A percentile compares a stretch with the other conserved stretches of the same genome.
Evolutionary conservation across 2,113 vertebrate species (phyloP).

Genomic region (Protobothrops mucrosquamatus): DNA sequence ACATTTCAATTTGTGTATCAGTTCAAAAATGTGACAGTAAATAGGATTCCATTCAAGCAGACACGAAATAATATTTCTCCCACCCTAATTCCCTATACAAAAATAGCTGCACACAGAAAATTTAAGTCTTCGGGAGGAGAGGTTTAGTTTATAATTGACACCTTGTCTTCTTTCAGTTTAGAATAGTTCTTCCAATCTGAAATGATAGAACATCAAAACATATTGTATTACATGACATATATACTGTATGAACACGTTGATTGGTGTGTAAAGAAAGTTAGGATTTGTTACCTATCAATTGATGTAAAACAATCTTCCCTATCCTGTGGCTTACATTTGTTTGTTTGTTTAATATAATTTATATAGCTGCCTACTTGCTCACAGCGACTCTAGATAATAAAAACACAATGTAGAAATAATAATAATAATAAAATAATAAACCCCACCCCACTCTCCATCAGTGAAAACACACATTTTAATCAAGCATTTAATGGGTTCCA

Average conservation of each 20-base stretch:
- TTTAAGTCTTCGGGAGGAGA: background rate
- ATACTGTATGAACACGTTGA: background rate
- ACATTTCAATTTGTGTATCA: background rate
- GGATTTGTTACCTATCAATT: background rate
- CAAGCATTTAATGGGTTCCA: too few species aligned
- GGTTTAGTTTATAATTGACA: background rate
- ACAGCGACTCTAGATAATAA: background rate
- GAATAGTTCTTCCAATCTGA: background rate
- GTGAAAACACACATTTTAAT: too few species aligned
- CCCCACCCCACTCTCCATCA: too few species aligned
- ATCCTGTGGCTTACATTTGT: background rate
- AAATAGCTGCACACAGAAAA: background rate
- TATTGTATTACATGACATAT: background rate
- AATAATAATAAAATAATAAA: too few species aligned
- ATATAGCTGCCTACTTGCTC: background rate
- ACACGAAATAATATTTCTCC: background rate
- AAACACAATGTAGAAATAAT: background rate
- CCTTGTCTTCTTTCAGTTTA: background rate
- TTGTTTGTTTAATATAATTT: background rate
- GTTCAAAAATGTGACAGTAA: background rate
- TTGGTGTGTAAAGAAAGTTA: background rate
- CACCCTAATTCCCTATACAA: background rate
- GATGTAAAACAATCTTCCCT: background rate
- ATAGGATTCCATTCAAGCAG: background rate
- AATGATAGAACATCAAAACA: background rate